phyloP scores from a whole-genome alignment of 2,113 vertebrate genomes.

The Pedionomus torquatus region DNA sequence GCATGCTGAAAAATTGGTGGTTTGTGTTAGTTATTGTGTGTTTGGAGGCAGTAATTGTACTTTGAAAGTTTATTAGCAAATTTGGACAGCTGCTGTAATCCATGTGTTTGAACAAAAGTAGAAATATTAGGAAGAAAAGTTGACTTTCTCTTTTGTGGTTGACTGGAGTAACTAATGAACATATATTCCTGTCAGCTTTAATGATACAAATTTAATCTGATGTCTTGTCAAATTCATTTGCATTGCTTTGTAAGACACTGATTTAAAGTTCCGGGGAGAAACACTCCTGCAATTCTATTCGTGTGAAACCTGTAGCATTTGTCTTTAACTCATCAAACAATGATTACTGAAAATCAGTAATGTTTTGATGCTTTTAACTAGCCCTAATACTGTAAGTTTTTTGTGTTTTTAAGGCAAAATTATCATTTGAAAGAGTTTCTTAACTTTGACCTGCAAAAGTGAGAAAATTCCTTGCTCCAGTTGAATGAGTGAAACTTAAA shows the following conservation, averaged over 20 bases:
- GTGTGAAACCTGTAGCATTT: not conserved
- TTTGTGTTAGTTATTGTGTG: not conserved
- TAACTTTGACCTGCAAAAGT: not conserved
- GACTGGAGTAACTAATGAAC: not conserved
- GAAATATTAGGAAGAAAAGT: not conserved
- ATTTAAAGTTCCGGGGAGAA: not conserved
- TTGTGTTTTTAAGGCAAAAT: not conserved
- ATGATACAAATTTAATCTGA: not conserved
- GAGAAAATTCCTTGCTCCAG: not conserved
- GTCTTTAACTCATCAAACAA: not conserved
- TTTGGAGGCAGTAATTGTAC: not conserved
- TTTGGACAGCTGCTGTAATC: not conserved
- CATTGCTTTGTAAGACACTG: not conserved
- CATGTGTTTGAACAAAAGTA: not conserved
- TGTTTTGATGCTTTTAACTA: not conserved
- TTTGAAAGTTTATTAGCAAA: not conserved
- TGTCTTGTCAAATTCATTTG: not conserved
- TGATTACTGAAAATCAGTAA: not conserved
- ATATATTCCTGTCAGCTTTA: not conserved
- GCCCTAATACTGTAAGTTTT: not conserved
- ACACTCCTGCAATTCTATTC: not conserved
- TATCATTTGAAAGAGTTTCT: not conserved
- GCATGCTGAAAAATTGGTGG: fast-evolving
- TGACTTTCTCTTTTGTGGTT: not conserved
- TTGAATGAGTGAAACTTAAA: not conserved